Base-by-base conservation (phyloP, 2,888 invertebrate genomes). In the Lacanobia oleracea region DNA sequence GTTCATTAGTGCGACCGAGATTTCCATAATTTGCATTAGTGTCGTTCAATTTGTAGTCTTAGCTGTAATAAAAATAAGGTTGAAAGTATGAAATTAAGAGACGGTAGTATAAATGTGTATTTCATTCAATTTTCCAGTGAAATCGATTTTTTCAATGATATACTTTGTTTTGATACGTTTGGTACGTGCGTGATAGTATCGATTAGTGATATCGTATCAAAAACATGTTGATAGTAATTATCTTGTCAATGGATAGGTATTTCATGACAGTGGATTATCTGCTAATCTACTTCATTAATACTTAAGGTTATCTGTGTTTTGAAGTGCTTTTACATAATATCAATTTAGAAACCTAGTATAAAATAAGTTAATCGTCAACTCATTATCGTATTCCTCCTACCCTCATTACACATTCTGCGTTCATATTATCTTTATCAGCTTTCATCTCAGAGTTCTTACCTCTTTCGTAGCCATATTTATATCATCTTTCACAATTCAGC, bases 131-230 rank as follows among this genome's bases (percentile, higher is more conserved):
- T 37, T n/a, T 51, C 0, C 37, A 72, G 62, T 40, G 18, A 54
- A 69, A 74, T 68, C 23, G 56, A 78, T 60, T 65, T 66, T 60
- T 65, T 66, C 56, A 79, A 79, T 78, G 57, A 78, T 73, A 62
- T n/a, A 23, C 54, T 73, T 78, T 37, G 56, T 51, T 67, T 61
- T 65, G 23, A 40, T 64, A 67, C 45, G 33, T n/a, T 27, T 10
- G n/a, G 21, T 59, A 27, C 5, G 18, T 71, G 64, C 67, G 64
- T 61, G 67, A 74, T 66, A 59, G 16, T 66, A 66, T 78, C 57
- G 61, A 78, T 79, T 63, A 57, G 40, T 8, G 50, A 3, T 67
- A 64, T 56, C 57, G 16, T 63, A 66, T 68, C 40, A 23, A 51
- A 67, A 71, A 67, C 16, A 75, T 75, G n/a, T 45, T 61, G 21